Conservation (phyloP, 1,140 invertebrate genomes). For the Drosophila navojoa region DNA sequence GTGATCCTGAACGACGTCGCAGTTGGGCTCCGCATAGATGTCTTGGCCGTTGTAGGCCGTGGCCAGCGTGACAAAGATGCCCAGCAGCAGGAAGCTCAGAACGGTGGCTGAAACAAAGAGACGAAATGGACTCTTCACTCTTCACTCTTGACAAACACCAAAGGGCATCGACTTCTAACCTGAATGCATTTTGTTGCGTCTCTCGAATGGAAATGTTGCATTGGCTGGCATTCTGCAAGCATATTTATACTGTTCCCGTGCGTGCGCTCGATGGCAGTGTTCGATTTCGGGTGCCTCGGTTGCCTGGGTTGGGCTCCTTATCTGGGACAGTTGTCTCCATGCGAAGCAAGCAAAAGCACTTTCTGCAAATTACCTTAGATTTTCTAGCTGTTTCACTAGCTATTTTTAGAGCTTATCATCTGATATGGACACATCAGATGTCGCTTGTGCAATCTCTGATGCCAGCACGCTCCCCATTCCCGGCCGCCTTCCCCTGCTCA, state of each 20-base stretch:
- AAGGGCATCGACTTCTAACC: constrained; percentile 31
- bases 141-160: too few species aligned
- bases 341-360: constrained; percentile 67
- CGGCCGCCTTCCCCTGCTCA: background rate
- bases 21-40: constrained; percentile 78
- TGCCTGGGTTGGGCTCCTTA: constrained; percentile 49
- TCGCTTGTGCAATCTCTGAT: background rate
- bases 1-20: constrained; percentile 70
- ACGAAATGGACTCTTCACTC: background rate
- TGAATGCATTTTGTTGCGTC: constrained; percentile 61
- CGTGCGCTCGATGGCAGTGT: too few species aligned
- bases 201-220: constrained; percentile 58
- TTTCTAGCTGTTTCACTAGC: background rate
- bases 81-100: constrained; percentile 62
- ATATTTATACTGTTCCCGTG: constrained; percentile 64
- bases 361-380: constrained; percentile 48
- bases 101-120: constrained; percentile 45
- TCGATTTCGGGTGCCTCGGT: too few species aligned
- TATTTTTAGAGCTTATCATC: constrained; percentile 26
- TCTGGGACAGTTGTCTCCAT: constrained; percentile 46
- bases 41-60: constrained; percentile 74
- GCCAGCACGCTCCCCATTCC: background rate
- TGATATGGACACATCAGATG: constrained; percentile 9
- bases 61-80: constrained; percentile 59
- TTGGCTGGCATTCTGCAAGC: constrained; percentile 30